Conservation (phyloP, 2,113 vertebrate genomes). For the Mugil cephalus region DNA sequence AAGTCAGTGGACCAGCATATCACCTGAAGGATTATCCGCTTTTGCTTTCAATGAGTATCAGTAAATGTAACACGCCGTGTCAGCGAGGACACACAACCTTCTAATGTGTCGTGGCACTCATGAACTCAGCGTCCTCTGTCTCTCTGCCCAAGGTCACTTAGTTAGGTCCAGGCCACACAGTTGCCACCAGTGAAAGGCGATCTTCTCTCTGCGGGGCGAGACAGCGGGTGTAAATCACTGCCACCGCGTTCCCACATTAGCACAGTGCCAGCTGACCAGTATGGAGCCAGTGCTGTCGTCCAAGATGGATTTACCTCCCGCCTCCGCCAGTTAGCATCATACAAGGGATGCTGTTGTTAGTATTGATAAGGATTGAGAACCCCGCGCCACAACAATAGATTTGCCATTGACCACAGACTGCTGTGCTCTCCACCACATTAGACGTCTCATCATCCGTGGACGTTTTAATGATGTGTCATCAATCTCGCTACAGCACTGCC, state of each 20-base stretch:
- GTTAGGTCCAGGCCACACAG: constrained; percentile 51
- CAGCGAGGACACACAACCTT: neutral
- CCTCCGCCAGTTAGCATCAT: constrained; percentile 56
- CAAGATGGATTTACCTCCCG: constrained; percentile 65
- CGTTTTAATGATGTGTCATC: constrained; percentile 65
- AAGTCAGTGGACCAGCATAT: constrained; percentile 13
- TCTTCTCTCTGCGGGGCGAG: constrained; percentile 60
- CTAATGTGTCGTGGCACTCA: constrained; percentile 4
- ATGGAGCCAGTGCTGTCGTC: constrained; percentile 57
- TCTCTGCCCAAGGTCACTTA: constrained; percentile 54
- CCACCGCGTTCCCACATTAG: constrained; percentile 68
- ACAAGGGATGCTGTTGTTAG: constrained; percentile 39
- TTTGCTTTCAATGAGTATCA: neutral
- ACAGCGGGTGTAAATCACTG: constrained; percentile 71
- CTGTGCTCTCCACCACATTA: constrained; percentile 60
- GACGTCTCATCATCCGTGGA: constrained; percentile 48
- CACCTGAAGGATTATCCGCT: neutral
- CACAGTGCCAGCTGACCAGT: constrained; percentile 71
- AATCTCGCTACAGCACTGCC: constrained; percentile 48
- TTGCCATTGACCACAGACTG: constrained; percentile 47
- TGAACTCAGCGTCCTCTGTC: constrained; percentile 40
- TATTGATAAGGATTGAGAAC: constrained; percentile 65
- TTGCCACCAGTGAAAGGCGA: constrained; percentile 68
- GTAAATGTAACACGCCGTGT: neutral
- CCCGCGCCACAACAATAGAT: constrained; percentile 38